Base-by-base conservation (phyloP, 2,797 vertebrate genomes). In the Lagocephalus sceleratus region DNA sequence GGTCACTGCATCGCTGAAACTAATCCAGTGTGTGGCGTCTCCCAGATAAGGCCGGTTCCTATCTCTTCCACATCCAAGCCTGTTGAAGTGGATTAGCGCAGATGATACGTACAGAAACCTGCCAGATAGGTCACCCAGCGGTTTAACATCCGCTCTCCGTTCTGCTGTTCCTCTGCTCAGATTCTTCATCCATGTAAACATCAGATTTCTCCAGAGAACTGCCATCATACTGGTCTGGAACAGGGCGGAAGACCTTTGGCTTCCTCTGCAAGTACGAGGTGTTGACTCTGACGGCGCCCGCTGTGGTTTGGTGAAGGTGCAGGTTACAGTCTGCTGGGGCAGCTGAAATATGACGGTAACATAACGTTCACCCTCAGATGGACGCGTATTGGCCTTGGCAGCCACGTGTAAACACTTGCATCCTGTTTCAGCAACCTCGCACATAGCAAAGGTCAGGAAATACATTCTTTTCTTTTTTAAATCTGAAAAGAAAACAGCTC, bases 11-110 rank as follows among this genome's bases (percentile, higher is more conserved):
- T 49, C 22, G 17, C 57, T 42, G 25, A 72, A 46, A 72, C 59
- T 83, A 79, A 83, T 86, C 84, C 78, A 69, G 70, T 72, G 66
- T 46, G 46, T 74, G 78, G 75, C 75, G 77, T 84, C 73, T 70
- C 52, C 60, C 66, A 72, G 79, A 83, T 79, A 84, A 81, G 81
- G 65, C 46, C 60, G 54, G 50, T 55, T 70, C 63, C 74, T 82
- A 54, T 79, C 79, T 65, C 68, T 60, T 52, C 59, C 11, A 50
- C 67, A 61, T 60, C 73, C 39, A 39, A 64, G 65, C 74, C 78
- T 66, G 69, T 26, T 73, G 75, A 71, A 76, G 65, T 80, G 80
- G 81, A 84, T 85, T 82, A 82, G 65, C 14, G 23, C 55, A 64
- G 77, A 81, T 75, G 39, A 55, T 56, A 60, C 41, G 12, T 14